A percentile compares a stretch with the other conserved stretches of the same genome.
Conservation (phyloP, 1,140 invertebrate genomes). For the Cotesia glomerata region DNA sequence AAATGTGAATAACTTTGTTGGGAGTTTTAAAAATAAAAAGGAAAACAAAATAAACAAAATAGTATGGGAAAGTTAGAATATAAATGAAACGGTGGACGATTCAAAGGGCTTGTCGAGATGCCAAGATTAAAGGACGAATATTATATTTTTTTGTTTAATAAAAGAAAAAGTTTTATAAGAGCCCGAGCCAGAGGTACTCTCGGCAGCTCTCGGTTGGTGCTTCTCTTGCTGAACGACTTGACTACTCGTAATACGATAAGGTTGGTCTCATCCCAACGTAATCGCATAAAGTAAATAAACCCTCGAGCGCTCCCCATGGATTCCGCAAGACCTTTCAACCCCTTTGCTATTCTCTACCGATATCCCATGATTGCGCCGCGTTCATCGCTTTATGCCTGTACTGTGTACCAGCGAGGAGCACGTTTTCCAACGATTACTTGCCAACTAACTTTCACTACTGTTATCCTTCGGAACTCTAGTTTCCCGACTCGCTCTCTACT, state of each 20-base stretch:
- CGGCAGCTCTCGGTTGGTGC: neutral
- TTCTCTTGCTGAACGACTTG: neutral
- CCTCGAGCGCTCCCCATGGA: neutral
- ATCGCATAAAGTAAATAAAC: slow-evolving; percentile 8
- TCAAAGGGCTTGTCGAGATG: neutral
- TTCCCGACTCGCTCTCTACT: neutral
- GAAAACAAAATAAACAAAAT: neutral
- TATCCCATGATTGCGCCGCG: slow-evolving; percentile 1
- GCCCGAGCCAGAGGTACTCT: no score
- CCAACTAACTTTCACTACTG: slow-evolving; percentile 48
- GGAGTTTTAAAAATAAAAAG: neutral
- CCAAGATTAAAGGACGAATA: slow-evolving; percentile 8
- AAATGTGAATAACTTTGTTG: slow-evolving; percentile 7
- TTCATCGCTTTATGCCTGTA: neutral
- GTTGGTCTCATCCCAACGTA: neutral
- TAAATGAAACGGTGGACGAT: neutral
- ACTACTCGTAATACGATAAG: neutral
- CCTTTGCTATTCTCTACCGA: neutral
- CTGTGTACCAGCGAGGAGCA: neutral
- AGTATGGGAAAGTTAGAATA: neutral
- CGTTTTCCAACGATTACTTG: slow-evolving; percentile 7
- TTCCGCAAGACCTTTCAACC: slow-evolving; percentile 1
- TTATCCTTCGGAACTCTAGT: slow-evolving; percentile 27
- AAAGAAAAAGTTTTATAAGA: neutral
- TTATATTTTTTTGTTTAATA: neutral